Evolutionary conservation across 2,113 vertebrate species (phyloP).

Genomic region (Aptenodytes forsteri): DNA sequence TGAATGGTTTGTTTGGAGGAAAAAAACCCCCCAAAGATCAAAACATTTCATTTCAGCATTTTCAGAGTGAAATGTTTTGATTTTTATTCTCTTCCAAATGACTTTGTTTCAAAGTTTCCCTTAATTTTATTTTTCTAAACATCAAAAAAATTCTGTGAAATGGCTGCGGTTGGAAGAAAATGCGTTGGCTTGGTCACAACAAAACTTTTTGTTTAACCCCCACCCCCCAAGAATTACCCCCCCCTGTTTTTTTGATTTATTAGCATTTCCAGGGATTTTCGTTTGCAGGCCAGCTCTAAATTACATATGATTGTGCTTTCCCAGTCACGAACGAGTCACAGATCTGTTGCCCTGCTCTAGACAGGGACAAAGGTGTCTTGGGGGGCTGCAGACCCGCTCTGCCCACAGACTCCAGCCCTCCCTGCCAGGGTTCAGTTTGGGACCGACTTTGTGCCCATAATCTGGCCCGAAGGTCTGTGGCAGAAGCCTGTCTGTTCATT

Average conservation of each 20-base stretch:
- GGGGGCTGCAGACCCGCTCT: background rate
- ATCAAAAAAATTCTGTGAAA: background rate
- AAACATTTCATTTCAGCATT: constrained; percentile 37
- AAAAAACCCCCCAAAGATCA: background rate
- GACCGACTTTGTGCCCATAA: background rate
- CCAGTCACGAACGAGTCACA: background rate
- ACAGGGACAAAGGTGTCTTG: background rate
- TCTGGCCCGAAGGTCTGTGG: background rate
- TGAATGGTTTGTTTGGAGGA: constrained; percentile 6
- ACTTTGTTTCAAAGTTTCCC: constrained; percentile 61
- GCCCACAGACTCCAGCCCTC: background rate
- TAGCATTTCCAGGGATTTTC: background rate
- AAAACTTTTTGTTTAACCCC: background rate
- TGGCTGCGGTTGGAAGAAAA: constrained; percentile 3
- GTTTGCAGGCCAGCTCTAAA: background rate
- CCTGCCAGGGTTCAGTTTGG: background rate
- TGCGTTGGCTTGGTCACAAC: background rate
- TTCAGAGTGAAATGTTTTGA: constrained; percentile 54
- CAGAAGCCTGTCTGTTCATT: background rate
- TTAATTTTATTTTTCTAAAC: constrained; percentile 35
- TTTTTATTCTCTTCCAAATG: constrained; percentile 32
- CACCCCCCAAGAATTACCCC: background rate
- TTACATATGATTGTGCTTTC: background rate
- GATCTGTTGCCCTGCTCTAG: background rate
- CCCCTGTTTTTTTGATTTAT: background rate